Conservation (phyloP, 2,888 invertebrate species). For the Aspidapion aeneum region DNA sequence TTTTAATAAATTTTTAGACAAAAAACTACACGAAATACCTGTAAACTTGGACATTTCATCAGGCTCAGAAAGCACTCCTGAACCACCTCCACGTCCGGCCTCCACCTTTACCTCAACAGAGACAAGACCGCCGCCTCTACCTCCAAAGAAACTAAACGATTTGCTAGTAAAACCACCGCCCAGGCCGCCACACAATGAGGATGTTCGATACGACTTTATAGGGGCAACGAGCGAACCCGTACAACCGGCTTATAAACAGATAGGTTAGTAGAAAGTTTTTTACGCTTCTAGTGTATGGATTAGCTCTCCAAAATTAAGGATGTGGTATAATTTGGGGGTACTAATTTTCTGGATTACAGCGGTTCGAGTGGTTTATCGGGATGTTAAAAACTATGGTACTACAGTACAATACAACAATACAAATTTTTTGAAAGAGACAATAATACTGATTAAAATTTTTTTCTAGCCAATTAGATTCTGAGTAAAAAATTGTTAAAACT, state of each 20-base stretch:
- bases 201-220: slow-evolving; percentile 55
- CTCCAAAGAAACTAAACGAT: slow-evolving; percentile 66
- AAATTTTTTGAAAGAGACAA: no score
- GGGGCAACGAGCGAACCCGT: slow-evolving; percentile 38
- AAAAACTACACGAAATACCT: background rate
- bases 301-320: no score
- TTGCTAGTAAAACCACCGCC: slow-evolving; percentile 61
- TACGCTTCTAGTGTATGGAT: no score
- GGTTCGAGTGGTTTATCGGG: no score
- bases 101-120: slow-evolving; percentile 53
- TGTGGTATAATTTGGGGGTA: no score
- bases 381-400: no score
- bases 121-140: slow-evolving; percentile 68
- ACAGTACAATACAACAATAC: no score
- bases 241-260: slow-evolving; percentile 40
- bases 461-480: no score
- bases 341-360: no score
- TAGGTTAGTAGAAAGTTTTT: no score
- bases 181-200: slow-evolving; percentile 57
- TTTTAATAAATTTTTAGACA: background rate
- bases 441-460: no score
- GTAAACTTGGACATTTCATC: slow-evolving; percentile 43
- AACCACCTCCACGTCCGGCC: slow-evolving; percentile 65
- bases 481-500: no score
- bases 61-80: slow-evolving; percentile 53